phyloP scores from a whole-genome alignment of 2,797 vertebrate species.

The Harpagifer antarcticus region DNA sequence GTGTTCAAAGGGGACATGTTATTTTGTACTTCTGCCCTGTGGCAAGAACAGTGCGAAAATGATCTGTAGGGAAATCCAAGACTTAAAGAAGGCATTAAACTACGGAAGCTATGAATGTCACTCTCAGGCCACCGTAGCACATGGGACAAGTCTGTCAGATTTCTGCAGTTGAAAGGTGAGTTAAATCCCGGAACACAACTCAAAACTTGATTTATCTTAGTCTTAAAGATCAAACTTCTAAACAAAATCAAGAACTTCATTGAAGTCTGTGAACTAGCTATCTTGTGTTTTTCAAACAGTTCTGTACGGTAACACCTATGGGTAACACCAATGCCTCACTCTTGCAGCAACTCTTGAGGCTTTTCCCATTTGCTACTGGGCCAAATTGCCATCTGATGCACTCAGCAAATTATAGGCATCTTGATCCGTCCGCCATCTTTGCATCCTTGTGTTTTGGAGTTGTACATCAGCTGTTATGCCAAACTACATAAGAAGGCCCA shows the following conservation, averaged over 20 bases:
- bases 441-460: not conserved
- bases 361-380: constrained; percentile 10
- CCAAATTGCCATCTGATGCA: constrained; percentile 1
- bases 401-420: not conserved
- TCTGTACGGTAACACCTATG: not conserved
- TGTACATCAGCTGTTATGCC: not conserved
- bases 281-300: not conserved
- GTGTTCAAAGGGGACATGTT: constrained; percentile 38
- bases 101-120: not conserved
- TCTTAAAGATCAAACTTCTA: not conserved
- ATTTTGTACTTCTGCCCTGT: constrained; percentile 32
- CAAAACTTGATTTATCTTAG: not conserved
- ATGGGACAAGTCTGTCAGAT: constrained; percentile 10
- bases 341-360: not conserved
- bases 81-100: constrained; percentile 28
- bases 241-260: not conserved
- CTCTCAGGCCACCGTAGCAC: constrained; percentile 41
- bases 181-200: not conserved
- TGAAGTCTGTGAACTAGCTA: not conserved
- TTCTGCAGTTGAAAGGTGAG: constrained; percentile 16
- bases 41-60: constrained; percentile 24
- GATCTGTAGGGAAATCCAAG: constrained; percentile 26
- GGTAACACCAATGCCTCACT: not conserved
- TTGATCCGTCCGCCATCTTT: not conserved
- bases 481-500: not conserved